Base-by-base conservation (phyloP, 2,888 invertebrate genomes). In the Lissonota sp. region DNA sequence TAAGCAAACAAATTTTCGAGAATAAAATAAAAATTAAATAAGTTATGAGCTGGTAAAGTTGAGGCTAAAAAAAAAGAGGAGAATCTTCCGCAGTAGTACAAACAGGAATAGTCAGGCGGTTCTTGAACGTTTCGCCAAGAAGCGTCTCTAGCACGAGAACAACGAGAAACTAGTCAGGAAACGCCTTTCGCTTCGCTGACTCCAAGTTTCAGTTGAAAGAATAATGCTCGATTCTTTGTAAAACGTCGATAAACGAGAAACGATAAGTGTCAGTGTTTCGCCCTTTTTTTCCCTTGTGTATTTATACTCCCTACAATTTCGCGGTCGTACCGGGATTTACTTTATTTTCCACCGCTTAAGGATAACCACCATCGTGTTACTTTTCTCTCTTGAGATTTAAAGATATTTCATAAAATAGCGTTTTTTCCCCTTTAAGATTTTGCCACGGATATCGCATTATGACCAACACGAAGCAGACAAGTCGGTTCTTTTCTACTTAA, bases 151-250 rank as follows among this genome's bases (percentile, higher is more conserved):
- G 49, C 10, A 49, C 1, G 49, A 49, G 49, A 49, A 12, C 49
- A 6, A 12, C n/a, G 44, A 51, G 69, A 12, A 49, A 58, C 46
- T 10, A 60, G 40, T 16, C n/a, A 26, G 14, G 57, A 57, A 7
- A 16, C 6, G 0, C n/a, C 69, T 74, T 66, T 46, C 8, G n/a
- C 12, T 57, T 40, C 44, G 51, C 39, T 26, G 26, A 26, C 26
- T 26, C 26, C 26, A 55, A 44, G 42, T 62, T 63, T 49, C 14
- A 62, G 40, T 49, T 7, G 57, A 53, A 70, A 73, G 62, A 74
- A 74, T 74, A 71, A 77, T 77, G 40, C 49, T 51, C 26, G 69
- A 80, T 76, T 71, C 44, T 8, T 8, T 40, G 40, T 6, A 39
- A 74, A 58, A 58, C n/a, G 64, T 74, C 64, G 57, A 74, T 74